Conservation (phyloP, 2,888 invertebrate genomes). For the Parasteatoda lunata region DNA sequence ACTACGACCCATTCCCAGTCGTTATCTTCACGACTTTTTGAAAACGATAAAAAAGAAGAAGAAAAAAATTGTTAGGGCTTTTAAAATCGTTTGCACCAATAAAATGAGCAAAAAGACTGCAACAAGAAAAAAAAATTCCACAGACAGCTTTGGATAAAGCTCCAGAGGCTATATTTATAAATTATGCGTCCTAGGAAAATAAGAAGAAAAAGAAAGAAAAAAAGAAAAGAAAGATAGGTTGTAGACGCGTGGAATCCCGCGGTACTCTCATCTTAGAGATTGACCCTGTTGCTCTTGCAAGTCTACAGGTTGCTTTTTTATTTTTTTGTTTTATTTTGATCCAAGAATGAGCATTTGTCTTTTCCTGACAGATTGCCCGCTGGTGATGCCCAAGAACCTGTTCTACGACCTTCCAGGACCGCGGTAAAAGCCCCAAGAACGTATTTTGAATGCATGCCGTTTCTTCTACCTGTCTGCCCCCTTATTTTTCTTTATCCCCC, state of each 20-base stretch:
- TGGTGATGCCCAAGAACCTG: slow-evolving; percentile 38
- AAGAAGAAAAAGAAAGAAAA: too few species aligned
- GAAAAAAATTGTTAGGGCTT: too few species aligned
- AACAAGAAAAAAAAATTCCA: slow-evolving; percentile 18
- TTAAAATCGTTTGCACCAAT: too few species aligned
- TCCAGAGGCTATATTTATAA: slow-evolving; percentile 20
- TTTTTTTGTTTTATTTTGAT: too few species aligned
- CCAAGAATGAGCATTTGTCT: slow-evolving; percentile 53
- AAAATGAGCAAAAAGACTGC: neutral
- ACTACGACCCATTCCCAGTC: too few species aligned
- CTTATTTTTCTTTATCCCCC: neutral
- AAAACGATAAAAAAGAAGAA: neutral
- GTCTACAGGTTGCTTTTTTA: too few species aligned
- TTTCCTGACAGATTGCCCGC: slow-evolving; percentile 47
- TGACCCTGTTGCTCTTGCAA: slow-evolving; percentile 32
- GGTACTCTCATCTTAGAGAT: slow-evolving; percentile 12
- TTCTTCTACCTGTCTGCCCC: neutral
- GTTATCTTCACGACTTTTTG: too few species aligned
- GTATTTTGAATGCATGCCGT: slow-evolving; percentile 8
- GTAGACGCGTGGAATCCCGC: slow-evolving; percentile 14
- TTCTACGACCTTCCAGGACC: slow-evolving; percentile 43
- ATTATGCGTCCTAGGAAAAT: slow-evolving; percentile 28
- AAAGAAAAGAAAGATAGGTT: neutral
- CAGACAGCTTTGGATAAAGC: slow-evolving; percentile 1
- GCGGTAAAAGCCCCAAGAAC: slow-evolving; percentile 28